Evolutionary conservation across 1,140 invertebrate species (phyloP), one percentile per base, ranked within the genome.

Genomic region (Apocrypta bakeri): DNA sequence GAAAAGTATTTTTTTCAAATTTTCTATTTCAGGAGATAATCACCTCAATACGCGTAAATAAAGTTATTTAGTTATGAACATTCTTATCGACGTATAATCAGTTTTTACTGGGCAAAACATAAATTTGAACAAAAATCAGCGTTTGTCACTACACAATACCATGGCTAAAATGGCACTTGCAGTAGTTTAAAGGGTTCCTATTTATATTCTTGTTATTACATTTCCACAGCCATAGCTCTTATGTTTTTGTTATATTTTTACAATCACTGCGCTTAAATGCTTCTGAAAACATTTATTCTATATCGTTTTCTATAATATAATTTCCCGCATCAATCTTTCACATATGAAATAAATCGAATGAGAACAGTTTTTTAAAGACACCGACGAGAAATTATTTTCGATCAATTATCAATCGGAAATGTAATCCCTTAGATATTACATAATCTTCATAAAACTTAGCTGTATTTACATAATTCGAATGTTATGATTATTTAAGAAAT

Each of bases 201-300:
- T 72, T 17, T 73, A 42, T 71, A 48, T 77, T 63, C 27, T 72
- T 79, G n/a, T 63, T 12, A 24, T 82, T 77, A 33, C 29, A 78
- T 79, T 75, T 79, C 71, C 82, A 80, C 82, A 79, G 77, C 82
- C 82, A 79, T 80, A 74, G 76, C 40, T 69, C 75, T 25, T 83
- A n/a, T 77, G 69, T 72, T 40, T 8, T 29, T 63, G 2, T 83
- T 78, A 11, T 78, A 11, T 73, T 24, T 63, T 72, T 27, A 76
- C 31, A 82, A 27, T 72, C 25, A 1, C 66, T 33, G 25, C 24
- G 21, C 31, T 64, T 73, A 33, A 61, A 69, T 25, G 17, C 25
- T 21, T 69, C 9, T 9, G 64, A 48, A 63, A 31, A 25, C 24
- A 66, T 2, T 81, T 75, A 17, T 68, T 74, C 12, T 68, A 33